These are phyloP conservation scores for Strigamia crassipes DNA, from an alignment of 2,888 invertebrate species.

Conservation along the genomic window DNA sequence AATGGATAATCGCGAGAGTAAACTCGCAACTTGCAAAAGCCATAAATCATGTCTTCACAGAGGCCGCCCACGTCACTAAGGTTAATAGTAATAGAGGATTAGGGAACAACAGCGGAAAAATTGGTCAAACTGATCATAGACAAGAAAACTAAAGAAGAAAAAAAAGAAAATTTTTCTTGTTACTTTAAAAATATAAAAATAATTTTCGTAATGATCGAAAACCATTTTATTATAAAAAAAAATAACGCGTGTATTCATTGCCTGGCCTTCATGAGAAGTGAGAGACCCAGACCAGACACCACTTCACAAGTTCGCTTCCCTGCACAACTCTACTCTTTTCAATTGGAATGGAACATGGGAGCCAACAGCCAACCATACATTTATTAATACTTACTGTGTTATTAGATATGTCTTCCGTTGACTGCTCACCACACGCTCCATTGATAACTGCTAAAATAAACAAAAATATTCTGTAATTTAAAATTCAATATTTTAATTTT, in stretches of 20 bases:
- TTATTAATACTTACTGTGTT: neutral
- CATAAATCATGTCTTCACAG: neutral
- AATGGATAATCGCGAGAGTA: neutral
- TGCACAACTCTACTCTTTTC: neutral
- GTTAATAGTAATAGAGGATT: too few species aligned
- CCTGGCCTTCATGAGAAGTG: too few species aligned
- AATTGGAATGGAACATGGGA: neutral
- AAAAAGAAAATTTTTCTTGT: too few species aligned
- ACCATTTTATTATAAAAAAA: too few species aligned
- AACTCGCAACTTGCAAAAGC: neutral
- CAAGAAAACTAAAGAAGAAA: too few species aligned
- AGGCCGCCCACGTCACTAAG: neutral
- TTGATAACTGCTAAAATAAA: neutral
- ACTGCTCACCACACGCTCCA: neutral
- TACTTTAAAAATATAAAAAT: too few species aligned
- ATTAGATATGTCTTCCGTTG: neutral
- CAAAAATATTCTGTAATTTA: too few species aligned
- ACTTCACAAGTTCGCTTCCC: neutral
- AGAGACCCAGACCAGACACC: too few species aligned
- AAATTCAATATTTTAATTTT: neutral
- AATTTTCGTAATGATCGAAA: too few species aligned
- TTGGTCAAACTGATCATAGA: neutral
- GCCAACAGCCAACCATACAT: neutral
- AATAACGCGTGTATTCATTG: too few species aligned
- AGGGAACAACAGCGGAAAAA: neutral